Evolutionary conservation across 2,888 invertebrate species (phyloP), one percentile per base, ranked within the genome.

Genomic region (Spodoptera exigua): DNA sequence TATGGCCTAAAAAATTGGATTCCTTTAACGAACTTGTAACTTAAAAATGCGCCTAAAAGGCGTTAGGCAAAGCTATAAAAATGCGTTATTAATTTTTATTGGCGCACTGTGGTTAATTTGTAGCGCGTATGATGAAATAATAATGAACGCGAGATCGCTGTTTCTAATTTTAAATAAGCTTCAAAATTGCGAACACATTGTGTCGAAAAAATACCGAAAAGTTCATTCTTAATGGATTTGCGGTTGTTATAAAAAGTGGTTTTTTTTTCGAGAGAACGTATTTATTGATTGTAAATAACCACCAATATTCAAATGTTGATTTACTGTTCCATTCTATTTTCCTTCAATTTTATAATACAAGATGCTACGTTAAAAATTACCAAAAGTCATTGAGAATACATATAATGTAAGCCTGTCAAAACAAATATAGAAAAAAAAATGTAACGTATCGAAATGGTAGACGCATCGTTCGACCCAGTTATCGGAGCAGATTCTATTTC

Each of bases 381-480:
- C 35, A 14, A 21, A 65, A 10, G 9, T 12, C 2, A 18, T 45
- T 21, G 14, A 35, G 40, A 53, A 46, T 14, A 21, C 39, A 40
- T 36, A 54, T 65, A 63, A 43, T 59, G 36, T 51, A 37, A 58
- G 46, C 32, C 56, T 71, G 75, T 78, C 71, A 68, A 70, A 71
- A 68, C 70, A 70, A 63, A 74, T 73, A 72, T 62, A 78, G 65
- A 74, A 72, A 72, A 74, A n/a, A 79, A 71, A 74, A 44, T 27
- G 58, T 69, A 74, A 63, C 76, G 68, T 77, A 85, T 83, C 72
- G 77, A 81, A 79, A 60, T 71, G 75, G 75, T 80, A 81, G 74
- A 80, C 89, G 89, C 89, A 90, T 90, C 84, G 80, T 81, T 80
- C 83, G 92, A 89, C 92, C 93, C 82, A 92, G 75, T 87, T 93